phyloP scores from a whole-genome alignment of 2,113 vertebrate species.

The Nannospalax galili region DNA sequence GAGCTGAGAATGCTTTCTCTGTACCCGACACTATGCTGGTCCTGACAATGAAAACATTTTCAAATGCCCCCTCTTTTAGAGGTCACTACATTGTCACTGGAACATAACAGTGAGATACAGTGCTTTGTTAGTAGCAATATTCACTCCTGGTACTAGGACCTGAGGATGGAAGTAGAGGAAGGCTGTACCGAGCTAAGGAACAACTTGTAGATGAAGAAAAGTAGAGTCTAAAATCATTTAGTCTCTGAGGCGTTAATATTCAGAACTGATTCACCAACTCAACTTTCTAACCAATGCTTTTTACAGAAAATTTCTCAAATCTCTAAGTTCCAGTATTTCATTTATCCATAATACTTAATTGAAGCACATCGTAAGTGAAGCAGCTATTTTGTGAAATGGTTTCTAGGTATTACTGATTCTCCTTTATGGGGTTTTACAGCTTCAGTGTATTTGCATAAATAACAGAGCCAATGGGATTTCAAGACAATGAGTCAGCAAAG shows the following conservation, averaged over 20 bases:
- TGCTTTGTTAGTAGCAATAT: neutral
- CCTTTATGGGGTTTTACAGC: neutral
- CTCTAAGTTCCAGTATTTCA: neutral
- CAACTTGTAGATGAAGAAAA: neutral
- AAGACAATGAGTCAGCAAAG: neutral
- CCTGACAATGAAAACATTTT: slow-evolving; percentile 36
- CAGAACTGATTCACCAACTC: neutral
- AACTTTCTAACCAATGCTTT: neutral
- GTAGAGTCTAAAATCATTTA: neutral
- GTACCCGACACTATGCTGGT: neutral
- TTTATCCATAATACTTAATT: slow-evolving; percentile 15
- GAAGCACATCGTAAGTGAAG: neutral
- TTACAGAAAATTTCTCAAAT: neutral
- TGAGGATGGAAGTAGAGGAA: neutral
- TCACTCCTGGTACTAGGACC: neutral
- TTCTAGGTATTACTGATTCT: neutral
- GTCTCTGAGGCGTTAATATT: neutral
- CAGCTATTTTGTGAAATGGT: neutral
- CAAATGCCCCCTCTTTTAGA: neutral
- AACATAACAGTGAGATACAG: neutral
- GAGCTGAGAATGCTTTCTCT: neutral
- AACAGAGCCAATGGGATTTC: neutral
- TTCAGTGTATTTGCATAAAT: neutral
- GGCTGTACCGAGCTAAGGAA: neutral
- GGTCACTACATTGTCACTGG: neutral